Evolutionary conservation across 2,888 invertebrate species (phyloP).

Genomic region (Embidobia sp.): DNA sequence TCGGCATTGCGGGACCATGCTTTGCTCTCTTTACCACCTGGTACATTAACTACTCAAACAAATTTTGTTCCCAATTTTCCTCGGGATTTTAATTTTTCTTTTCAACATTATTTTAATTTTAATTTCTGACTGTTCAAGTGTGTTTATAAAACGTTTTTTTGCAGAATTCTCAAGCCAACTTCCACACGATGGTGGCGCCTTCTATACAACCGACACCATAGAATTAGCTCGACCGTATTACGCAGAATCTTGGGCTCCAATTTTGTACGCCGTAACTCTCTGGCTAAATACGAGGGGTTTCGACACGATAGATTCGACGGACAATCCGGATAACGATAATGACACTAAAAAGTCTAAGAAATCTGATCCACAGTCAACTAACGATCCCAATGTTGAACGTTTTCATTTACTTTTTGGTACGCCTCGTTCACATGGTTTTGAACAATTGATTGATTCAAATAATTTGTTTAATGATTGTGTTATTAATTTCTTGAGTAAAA

Average conservation of each 20-base stretch:
- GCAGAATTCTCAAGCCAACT: slow-evolving; percentile 96
- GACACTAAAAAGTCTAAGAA: slow-evolving; percentile 75
- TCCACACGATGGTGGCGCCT: slow-evolving; percentile 97
- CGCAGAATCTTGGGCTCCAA: slow-evolving; percentile 95
- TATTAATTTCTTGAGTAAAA: no score
- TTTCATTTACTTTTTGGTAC: slow-evolving; percentile 95
- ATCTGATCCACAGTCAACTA: slow-evolving; percentile 81
- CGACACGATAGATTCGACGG: slow-evolving; percentile 77
- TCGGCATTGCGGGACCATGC: slow-evolving; percentile 98
- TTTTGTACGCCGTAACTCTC: slow-evolving; percentile 95
- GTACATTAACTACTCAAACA: slow-evolving; percentile 75
- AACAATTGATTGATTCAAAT: no score
- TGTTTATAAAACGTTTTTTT: slow-evolving; percentile 1
- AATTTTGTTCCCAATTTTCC: no score
- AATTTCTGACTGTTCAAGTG: background rate
- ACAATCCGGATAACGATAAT: slow-evolving; percentile 68
- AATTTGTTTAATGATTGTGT: background rate
- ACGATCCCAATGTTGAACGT: slow-evolving; percentile 83
- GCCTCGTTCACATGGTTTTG: no score
- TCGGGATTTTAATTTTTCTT: background rate
- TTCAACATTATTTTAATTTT: slow-evolving; percentile 1
- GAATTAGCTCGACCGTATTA: slow-evolving; percentile 97
- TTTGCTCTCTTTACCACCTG: slow-evolving; percentile 92
- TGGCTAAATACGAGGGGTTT: slow-evolving; percentile 90
- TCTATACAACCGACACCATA: slow-evolving; percentile 98